These are phyloP conservation scores for Turdus rufiventris DNA, from an alignment of 2,113 vertebrate genomes.

Conservation along the genomic window DNA sequence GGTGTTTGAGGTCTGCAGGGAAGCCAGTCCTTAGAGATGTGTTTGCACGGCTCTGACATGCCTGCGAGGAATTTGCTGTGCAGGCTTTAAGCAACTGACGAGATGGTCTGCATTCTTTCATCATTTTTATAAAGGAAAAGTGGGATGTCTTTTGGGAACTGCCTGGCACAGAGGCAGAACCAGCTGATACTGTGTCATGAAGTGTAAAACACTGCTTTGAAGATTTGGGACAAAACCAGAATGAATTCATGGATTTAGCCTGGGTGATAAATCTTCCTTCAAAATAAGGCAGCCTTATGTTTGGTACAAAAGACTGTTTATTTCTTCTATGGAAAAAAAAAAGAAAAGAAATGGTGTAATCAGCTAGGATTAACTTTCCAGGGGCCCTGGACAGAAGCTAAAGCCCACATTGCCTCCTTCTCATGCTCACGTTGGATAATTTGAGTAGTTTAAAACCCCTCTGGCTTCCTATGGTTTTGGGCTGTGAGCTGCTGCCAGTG, in stretches of 20 bases:
- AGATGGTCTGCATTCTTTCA: neutral
- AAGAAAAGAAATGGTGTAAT: conserved; percentile 15
- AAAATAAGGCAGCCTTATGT: conserved; percentile 42
- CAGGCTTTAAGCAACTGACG: neutral
- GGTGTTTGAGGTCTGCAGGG: neutral
- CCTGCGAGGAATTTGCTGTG: neutral
- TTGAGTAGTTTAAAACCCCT: neutral
- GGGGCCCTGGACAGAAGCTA: conserved; percentile 25
- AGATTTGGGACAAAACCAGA: neutral
- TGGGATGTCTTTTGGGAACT: neutral
- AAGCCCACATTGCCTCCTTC: neutral
- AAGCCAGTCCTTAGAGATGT: neutral
- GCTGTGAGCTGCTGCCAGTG: neutral
- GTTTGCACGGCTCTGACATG: neutral
- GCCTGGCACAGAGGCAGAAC: neutral
- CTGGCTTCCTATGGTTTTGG: neutral
- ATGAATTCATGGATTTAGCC: conserved; percentile 23
- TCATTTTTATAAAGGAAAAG: neutral
- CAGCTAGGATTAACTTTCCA: conserved; percentile 46
- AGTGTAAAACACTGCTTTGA: neutral
- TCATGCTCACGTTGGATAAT: neutral
- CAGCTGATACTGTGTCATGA: neutral
- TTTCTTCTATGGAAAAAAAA: neutral
- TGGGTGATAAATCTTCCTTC: conserved; percentile 35
- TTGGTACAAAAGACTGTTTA: conserved; percentile 52